These are phyloP conservation scores for Xestia rhomboidea DNA, from an alignment of 2,888 invertebrate species.

Conservation along the genomic window DNA sequence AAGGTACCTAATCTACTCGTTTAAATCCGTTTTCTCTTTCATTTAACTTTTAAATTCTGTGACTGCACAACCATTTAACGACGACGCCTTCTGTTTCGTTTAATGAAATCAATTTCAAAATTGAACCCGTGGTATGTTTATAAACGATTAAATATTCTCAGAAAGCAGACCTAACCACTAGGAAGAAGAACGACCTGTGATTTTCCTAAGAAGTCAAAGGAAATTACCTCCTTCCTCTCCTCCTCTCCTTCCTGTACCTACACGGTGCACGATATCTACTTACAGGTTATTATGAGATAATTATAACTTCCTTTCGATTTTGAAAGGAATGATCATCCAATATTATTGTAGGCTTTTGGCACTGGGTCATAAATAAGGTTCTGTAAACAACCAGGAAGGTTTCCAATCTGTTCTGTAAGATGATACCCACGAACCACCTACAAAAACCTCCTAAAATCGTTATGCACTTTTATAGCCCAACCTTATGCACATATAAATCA, in stretches of 20 bases:
- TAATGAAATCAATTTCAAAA: slow-evolving; percentile 36
- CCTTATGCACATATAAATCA: slow-evolving; percentile 43
- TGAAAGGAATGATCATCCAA: background rate
- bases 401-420: slow-evolving; percentile 3
- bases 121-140: slow-evolving; percentile 37
- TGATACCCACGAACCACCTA: background rate
- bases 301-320: background rate
- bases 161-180: slow-evolving; percentile 1
- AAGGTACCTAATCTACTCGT: slow-evolving; percentile 28
- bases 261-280: background rate
- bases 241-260: background rate
- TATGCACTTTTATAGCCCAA: slow-evolving; percentile 35
- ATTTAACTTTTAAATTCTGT: slow-evolving; percentile 61
- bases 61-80: slow-evolving; percentile 28
- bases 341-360: background rate
- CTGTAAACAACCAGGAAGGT: background rate
- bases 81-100: slow-evolving; percentile 30
- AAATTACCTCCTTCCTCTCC: background rate
- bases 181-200: background rate
- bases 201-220: background rate
- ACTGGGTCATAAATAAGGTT: background rate
- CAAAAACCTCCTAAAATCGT: slow-evolving; percentile 8
- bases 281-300: background rate
- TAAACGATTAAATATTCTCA: slow-evolving; percentile 24
- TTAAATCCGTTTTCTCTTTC: slow-evolving; percentile 63